These are phyloP conservation scores for Oenanthe melanoleuca DNA, from an alignment of 2,113 vertebrate genomes.

Conservation along the genomic window DNA sequence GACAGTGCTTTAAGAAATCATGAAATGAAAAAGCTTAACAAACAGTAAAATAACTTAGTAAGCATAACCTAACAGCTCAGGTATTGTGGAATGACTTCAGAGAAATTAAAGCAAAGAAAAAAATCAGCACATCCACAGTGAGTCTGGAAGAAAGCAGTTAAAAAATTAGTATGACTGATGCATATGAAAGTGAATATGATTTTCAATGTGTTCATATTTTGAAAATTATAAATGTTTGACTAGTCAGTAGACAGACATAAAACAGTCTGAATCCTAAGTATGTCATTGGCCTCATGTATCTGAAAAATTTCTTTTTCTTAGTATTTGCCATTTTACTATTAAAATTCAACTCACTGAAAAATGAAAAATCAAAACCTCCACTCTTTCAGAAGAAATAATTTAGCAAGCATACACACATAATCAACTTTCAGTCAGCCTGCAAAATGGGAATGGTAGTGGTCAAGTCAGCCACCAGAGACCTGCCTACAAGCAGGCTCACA, in stretches of 20 bases:
- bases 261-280: not conserved
- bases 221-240: not conserved
- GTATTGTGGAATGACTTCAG: constrained; percentile 6
- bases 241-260: not conserved
- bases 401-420: not conserved
- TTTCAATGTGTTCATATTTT: not conserved
- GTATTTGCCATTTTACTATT: not conserved
- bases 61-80: not conserved
- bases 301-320: not conserved
- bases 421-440: not conserved
- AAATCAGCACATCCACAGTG: not conserved
- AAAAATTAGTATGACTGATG: not conserved
- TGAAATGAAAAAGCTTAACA: not conserved
- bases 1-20: not conserved
- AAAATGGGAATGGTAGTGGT: not conserved
- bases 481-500: not conserved
- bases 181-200: not conserved
- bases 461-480: not conserved
- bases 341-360: not conserved
- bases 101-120: constrained; percentile 4
- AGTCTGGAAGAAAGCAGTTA: not conserved
- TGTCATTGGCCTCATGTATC: not conserved
- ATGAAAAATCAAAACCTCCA: not conserved
- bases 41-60: constrained; percentile 5
- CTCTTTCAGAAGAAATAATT: not conserved